Conservation (phyloP, 2,797 vertebrate species). For the Sebastes aleutianus region DNA sequence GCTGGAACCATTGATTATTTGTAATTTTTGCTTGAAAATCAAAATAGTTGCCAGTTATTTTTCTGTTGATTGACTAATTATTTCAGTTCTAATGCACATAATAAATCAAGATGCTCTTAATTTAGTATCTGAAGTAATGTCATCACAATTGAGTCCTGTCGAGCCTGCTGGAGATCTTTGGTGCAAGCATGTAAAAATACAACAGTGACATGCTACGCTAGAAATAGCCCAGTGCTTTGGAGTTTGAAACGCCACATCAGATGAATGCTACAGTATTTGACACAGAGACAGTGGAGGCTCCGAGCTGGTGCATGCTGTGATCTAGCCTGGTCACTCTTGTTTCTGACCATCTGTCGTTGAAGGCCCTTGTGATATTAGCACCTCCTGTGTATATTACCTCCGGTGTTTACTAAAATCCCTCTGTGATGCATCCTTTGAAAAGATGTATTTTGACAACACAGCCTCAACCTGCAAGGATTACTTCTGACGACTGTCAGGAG, state of each 20-base stretch:
- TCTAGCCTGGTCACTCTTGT: slow-evolving; percentile 42
- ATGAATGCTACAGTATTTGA: slow-evolving; percentile 51
- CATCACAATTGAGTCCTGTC: slow-evolving; percentile 8
- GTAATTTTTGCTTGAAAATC: neutral
- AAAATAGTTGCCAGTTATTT: neutral
- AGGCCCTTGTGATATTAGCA: slow-evolving; percentile 29
- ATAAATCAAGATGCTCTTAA: neutral
- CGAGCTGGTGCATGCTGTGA: slow-evolving; percentile 48
- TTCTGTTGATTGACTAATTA: neutral
- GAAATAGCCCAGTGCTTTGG: slow-evolving; percentile 40
- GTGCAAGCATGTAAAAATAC: slow-evolving; percentile 32
- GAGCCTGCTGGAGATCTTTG: slow-evolving; percentile 9
- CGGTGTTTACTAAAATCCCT: slow-evolving; percentile 36
- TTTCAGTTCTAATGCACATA: neutral
- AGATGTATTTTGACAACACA: slow-evolving; percentile 57
- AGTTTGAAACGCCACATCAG: slow-evolving; percentile 39
- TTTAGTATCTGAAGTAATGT: neutral
- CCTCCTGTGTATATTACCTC: slow-evolving; percentile 32
- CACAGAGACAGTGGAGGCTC: slow-evolving; percentile 44
- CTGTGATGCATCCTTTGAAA: slow-evolving; percentile 38
- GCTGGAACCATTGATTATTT: neutral
- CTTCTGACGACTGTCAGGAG: slow-evolving; percentile 40
- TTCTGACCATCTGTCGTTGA: slow-evolving; percentile 49
- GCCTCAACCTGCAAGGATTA: slow-evolving; percentile 50
- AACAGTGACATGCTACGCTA: slow-evolving; percentile 29